Percentiles rank a stretch among this genome's conserved stretches.
Evolutionary conservation across 2,797 vertebrate genomes (phyloP).

Genomic region (Notoglanidium macrostoma): DNA sequence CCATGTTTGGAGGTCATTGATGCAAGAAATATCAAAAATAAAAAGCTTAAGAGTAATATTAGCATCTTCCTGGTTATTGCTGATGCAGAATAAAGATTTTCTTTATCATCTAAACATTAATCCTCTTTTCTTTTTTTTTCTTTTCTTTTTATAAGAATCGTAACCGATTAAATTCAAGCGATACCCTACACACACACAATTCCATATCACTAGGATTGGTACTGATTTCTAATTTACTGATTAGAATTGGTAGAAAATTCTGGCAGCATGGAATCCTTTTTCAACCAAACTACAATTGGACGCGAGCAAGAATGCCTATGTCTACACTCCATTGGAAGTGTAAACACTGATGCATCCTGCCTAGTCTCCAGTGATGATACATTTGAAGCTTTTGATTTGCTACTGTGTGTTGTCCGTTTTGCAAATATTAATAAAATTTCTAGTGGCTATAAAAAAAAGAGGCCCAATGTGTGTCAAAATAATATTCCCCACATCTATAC

Average conservation of each 20-base stretch:
- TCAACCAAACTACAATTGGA: neutral
- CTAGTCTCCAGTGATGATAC: neutral
- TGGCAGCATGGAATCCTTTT: neutral
- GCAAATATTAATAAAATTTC: neutral
- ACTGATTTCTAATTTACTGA: neutral
- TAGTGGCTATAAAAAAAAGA: neutral
- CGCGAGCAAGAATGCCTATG: neutral
- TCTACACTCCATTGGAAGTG: neutral
- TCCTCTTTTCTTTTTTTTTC: no score
- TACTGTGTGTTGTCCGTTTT: neutral
- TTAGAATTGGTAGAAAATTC: neutral
- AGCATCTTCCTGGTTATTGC: no score
- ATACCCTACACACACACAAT: neutral
- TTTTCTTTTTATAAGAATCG: no score
- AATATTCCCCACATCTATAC: neutral
- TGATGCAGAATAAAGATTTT: no score
- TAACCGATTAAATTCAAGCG: neutral
- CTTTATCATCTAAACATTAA: no score
- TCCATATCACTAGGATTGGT: no score
- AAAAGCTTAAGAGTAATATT: no score
- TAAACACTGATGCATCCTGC: neutral
- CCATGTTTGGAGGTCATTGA: no score
- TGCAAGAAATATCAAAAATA: no score
- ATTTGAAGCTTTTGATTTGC: neutral
- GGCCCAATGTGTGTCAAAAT: neutral